Base-by-base conservation (phyloP, 2,113 vertebrate species). In the Tapirus terrestris region DNA sequence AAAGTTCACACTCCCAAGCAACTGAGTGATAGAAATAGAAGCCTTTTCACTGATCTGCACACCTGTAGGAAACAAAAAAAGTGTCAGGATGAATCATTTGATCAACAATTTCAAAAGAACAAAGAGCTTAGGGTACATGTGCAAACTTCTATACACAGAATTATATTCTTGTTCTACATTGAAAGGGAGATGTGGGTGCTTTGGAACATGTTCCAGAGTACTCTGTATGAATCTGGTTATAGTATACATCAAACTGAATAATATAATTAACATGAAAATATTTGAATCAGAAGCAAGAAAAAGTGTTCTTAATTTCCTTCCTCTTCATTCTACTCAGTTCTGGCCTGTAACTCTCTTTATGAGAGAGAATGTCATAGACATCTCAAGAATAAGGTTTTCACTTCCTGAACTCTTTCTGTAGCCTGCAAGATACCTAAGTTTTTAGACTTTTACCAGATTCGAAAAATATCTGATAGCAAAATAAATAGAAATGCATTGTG, bases 21-120 rank as follows among this genome's bases (percentile, higher is more conserved):
- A 67, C 65, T 89, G 63, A 1, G 36, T 97, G 73, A 99, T 98
- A 70, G 81, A 45, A 84, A 98, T 18, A 31, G 98, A 96, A 60
- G 96, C 76, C 23, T 80, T 68, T 48, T 13, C 39, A 39, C 97
- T 98, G 48, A 98, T 98, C 94, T 99, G 99, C 60, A 98, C 95
- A 65, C 98, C 98, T 99, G 94, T 65, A 89, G 86, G 67, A 80
- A 93, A 97, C 29, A 27, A 91, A 93, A 93, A 56, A 7, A n/a
- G 9, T 80, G 16, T 88, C 25, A 63, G 21, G 29, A 72, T 58
- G 18, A 10, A 39, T 45, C 31, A 17, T 33, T 73, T 65, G 72
- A 43, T 76, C 27, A 70, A 84, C 14, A 17, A 63, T 39, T 31
- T 43, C 4, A 65, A 60, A 68, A 84, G 60, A 68, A 81, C 61